Base-by-base conservation (phyloP, 1,140 invertebrate genomes). In the Pseudomyrmex sp. region DNA sequence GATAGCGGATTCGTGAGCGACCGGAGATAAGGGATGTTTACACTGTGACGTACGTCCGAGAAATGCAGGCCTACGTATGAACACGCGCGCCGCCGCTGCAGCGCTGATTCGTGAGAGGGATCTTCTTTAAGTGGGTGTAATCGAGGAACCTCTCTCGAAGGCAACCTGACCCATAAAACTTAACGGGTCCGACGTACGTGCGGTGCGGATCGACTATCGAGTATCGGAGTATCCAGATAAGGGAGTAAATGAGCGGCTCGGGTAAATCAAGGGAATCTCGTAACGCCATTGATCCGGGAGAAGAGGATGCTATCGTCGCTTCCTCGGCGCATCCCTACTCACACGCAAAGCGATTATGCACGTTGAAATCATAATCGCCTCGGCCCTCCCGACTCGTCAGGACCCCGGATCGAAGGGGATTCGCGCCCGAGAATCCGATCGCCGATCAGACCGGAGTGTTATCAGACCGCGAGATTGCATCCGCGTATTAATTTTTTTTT, bases 11-110 rank as follows among this genome's bases (percentile, higher is more conserved):
- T 48, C 58, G 50, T 54, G 70, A 52, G 20, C 70, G 59, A 13
- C n/a, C 35, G 50, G 26, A 80, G 76, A 87, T 85, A 87, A 83
- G 79, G 84, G 58, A 77, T 79, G 84, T 85, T 85, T 85, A 83
- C 73, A 70, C 70, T 68, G 72, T 35, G 35, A 35, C 35, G 35
- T 35, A 76, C 69, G 72, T 69, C 72, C 63, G 63, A 72, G 83
- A 84, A 85, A 85, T 85, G 73, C 84, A 66, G 35, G 69, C 59
- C 80, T 48, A 83, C 72, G 73, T 72, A 74, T 85, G 83, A 87
- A 73, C 63, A 86, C 83, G 76, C 83, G 76, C 76, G 76, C 74
- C 74, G 54, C 62, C 74, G 73, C 48, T 52, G 65, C 83, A 80
- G 75, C 52, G 83, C 26, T 35, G 35, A 84, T 84, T 84, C 83